Evolutionary conservation across 2,888 invertebrate genomes (phyloP).

Genomic region (Argyra leucocephala): DNA sequence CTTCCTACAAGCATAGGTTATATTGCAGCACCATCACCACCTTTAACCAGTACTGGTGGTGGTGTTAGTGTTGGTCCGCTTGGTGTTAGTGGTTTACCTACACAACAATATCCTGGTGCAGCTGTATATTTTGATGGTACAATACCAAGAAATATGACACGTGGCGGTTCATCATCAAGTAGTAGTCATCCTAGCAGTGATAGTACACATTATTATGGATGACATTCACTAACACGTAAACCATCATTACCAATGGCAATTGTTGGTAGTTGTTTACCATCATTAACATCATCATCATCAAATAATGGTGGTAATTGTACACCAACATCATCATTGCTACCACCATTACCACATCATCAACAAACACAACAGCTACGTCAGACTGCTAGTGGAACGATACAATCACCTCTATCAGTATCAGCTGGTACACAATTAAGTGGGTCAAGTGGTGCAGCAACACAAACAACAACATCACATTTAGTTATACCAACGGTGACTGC

Average conservation of each 20-base stretch:
- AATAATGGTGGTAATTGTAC: constrained; percentile 23
- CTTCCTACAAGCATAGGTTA: constrained; percentile 38
- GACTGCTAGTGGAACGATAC: constrained; percentile 2
- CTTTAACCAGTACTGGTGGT: constrained; percentile 24
- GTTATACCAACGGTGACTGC: constrained; percentile 8
- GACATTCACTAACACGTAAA: constrained; percentile 40
- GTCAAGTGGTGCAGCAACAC: constrained; percentile 31
- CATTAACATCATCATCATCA: constrained; percentile 16
- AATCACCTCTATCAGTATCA: constrained; percentile 11
- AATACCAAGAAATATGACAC: constrained; percentile 34
- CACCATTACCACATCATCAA: constrained; percentile 15
- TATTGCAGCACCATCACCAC: constrained; percentile 28
- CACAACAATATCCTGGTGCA: constrained; percentile 16
- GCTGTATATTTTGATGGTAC: constrained; percentile 38
- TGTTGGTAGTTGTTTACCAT: constrained; percentile 27
- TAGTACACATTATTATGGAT: constrained; percentile 38
- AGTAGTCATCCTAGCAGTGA: constrained; percentile 21
- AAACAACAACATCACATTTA: constrained; percentile 23
- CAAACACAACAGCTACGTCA: constrained; percentile 11
- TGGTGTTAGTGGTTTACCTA: constrained; percentile 29
- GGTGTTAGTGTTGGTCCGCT: constrained; percentile 24
- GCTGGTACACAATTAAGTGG: constrained; percentile 31
- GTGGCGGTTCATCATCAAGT: constrained; percentile 35
- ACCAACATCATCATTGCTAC: constrained; percentile 24
- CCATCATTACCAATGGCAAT: constrained; percentile 34